These are phyloP conservation scores for Pogonognathellus flavescens DNA, from an alignment of 1,140 invertebrate genomes.

Conservation along the genomic window DNA sequence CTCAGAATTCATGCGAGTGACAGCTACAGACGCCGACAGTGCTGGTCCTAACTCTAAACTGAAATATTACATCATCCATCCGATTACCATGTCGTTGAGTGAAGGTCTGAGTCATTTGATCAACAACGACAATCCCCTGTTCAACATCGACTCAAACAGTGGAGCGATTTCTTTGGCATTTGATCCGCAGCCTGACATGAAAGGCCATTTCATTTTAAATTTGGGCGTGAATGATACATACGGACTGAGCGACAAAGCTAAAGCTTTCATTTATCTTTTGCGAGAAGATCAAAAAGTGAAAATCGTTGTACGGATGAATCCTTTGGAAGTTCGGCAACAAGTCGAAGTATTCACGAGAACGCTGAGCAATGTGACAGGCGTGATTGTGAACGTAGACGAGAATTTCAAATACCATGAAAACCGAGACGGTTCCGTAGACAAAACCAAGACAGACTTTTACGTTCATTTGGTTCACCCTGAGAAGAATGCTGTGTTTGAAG, in stretches of 20 bases:
- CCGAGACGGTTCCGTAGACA: constrained; percentile 90
- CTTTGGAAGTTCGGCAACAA: constrained; percentile 84
- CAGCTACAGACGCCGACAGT: constrained; percentile 60
- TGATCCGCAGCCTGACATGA: constrained; percentile 95
- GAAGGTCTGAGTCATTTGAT: constrained; percentile 80
- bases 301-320: constrained; percentile 90
- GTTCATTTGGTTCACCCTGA: constrained; percentile 90
- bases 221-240: constrained; percentile 86
- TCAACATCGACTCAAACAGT: constrained; percentile 83
- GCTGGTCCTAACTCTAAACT: constrained; percentile 56
- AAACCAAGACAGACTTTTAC: constrained; percentile 93
- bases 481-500: constrained; percentile 78
- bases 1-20: constrained; percentile 85
- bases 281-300: constrained; percentile 92
- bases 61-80: constrained; percentile 63
- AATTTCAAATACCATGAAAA: constrained; percentile 90
- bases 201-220: constrained; percentile 95
- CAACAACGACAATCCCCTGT: constrained; percentile 82
- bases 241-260: constrained; percentile 82
- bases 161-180: constrained; percentile 91
- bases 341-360: constrained; percentile 85
- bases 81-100: constrained; percentile 79
- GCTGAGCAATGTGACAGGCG: constrained; percentile 86
- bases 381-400: constrained; percentile 94
- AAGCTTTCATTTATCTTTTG: constrained; percentile 90